Conservation (phyloP, 2,888 invertebrate species). For the Leptopilina syphax region DNA sequence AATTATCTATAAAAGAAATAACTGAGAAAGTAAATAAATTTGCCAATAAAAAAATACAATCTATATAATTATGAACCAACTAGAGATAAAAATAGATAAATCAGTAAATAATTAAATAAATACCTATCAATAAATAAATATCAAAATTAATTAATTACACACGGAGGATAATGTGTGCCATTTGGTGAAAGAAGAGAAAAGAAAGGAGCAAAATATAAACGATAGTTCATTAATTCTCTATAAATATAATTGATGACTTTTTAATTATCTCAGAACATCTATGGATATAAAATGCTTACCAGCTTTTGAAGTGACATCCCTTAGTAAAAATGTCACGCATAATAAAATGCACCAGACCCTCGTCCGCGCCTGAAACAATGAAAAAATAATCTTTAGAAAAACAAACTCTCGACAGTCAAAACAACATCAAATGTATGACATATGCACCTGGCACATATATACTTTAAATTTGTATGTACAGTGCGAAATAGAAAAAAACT, state of each 20-base stretch:
- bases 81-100: no score
- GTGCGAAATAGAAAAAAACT: not conserved
- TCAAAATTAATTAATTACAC: no score
- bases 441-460: not conserved
- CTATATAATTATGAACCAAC: no score
- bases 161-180: no score
- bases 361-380: constrained; percentile 67
- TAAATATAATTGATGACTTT: not conserved
- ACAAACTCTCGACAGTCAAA: not conserved
- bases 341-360: constrained; percentile 64
- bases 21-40: no score
- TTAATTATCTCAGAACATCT: not conserved
- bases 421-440: not conserved
- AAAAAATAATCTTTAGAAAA: constrained; percentile 37
- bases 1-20: no score
- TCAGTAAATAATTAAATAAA: no score
- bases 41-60: no score
- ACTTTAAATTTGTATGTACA: not conserved
- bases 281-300: constrained; percentile 62
- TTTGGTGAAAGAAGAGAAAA: no score
- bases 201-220: no score
- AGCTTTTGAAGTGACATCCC: constrained; percentile 66
- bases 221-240: no score
- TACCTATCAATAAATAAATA: no score
- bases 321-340: constrained; percentile 64